These are phyloP conservation scores for Galeruca laticollis DNA, from an alignment of 2,888 invertebrate genomes.

Conservation along the genomic window DNA sequence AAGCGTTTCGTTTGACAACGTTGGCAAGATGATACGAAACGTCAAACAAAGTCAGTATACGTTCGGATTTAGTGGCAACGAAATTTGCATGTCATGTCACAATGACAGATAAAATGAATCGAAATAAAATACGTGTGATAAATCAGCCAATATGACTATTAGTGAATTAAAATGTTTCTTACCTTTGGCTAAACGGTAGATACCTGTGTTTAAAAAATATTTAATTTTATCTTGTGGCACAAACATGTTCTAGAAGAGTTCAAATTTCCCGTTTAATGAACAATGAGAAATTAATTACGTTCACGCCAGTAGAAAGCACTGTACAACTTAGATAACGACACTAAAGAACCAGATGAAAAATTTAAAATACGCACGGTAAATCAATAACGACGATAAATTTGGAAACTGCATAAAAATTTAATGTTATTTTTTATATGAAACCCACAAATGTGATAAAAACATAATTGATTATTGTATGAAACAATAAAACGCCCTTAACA, in stretches of 20 bases:
- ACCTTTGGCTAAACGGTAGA: background rate
- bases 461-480: conserved; percentile 5
- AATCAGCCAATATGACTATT: background rate
- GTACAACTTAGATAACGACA: background rate
- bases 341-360: background rate
- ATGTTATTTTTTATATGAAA: conserved; percentile 3
- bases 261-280: background rate
- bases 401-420: background rate
- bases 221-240: background rate
- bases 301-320: background rate
- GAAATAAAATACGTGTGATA: too few relatives aligned
- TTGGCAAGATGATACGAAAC: too few relatives aligned
- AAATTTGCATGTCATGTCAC: too few relatives aligned
- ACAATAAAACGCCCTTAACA: conserved; percentile 1
- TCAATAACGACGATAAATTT: background rate
- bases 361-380: background rate
- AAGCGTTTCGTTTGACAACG: too few relatives aligned
- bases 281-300: background rate
- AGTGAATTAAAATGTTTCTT: background rate
- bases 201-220: background rate
- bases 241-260: background rate
- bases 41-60: too few relatives aligned
- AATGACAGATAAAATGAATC: too few relatives aligned
- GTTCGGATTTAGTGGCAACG: too few relatives aligned
- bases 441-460: conserved; percentile 2